These are phyloP conservation scores for Danio albolineatus DNA, from an alignment of 2,797 vertebrate species.

Conservation along the genomic window DNA sequence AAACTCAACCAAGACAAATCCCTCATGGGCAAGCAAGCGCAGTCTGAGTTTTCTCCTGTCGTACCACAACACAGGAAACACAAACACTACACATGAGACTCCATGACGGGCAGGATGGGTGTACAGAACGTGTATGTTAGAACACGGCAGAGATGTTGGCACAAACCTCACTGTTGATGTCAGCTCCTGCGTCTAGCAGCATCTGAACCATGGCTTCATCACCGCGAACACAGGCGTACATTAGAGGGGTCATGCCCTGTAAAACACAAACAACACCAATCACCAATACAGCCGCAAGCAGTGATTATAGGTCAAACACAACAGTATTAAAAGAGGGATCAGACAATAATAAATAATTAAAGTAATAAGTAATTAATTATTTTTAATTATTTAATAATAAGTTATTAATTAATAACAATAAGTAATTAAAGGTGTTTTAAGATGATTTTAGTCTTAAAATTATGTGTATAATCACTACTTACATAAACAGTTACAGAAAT, in stretches of 20 bases:
- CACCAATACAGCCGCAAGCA: background rate
- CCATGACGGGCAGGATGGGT: conserved; percentile 31
- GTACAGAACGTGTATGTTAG: conserved; percentile 4
- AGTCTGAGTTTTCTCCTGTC: conserved; percentile 48
- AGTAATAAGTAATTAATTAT: too few species aligned
- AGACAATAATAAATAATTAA: too few species aligned
- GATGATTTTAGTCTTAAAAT: too few species aligned
- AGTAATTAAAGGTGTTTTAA: too few species aligned
- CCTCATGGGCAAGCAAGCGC: background rate
- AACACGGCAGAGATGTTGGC: conserved; percentile 50
- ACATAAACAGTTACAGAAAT: too few species aligned
- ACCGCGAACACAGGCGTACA: conserved; percentile 96
- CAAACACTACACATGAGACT: conserved; percentile 39
- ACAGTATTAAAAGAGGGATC: too few species aligned
- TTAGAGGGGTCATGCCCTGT: conserved; percentile 96
- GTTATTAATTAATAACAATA: too few species aligned
- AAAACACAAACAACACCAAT: conserved; percentile 23
- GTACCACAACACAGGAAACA: conserved; percentile 39
- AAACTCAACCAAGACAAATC: conserved; percentile 16
- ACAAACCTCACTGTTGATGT: conserved; percentile 96
- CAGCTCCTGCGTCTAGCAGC: conserved; percentile 96
- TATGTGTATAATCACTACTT: too few species aligned
- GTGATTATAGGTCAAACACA: too few species aligned
- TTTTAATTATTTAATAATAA: too few species aligned
- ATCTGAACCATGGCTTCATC: conserved; percentile 99